These are phyloP conservation scores for Jordanella pulchra DNA, from an alignment of 2,797 vertebrate species.

Conservation along the genomic window DNA sequence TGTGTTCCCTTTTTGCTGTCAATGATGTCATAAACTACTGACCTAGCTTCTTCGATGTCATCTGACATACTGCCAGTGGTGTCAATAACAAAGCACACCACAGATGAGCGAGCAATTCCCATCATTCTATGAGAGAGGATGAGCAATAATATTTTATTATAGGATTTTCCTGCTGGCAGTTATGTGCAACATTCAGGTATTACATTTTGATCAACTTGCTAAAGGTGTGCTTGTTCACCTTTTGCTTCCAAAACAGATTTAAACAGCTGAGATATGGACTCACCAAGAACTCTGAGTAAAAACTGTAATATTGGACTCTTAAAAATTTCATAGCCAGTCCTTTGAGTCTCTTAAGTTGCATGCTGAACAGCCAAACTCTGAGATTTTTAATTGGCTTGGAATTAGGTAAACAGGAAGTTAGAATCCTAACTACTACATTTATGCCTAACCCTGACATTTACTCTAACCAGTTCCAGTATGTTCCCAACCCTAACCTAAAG, in stretches of 20 bases:
- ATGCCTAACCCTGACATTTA: too few species aligned
- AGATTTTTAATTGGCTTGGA: neutral
- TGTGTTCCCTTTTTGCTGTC: conserved; percentile 77
- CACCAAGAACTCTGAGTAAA: neutral
- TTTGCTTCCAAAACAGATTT: neutral
- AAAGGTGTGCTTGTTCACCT: neutral
- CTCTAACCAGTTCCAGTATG: too few species aligned
- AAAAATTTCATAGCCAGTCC: neutral
- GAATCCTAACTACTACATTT: neutral
- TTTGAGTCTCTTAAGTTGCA: neutral
- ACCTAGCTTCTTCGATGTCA: conserved; percentile 68
- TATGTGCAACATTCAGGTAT: neutral
- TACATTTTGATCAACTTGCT: neutral
- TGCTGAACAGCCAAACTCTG: neutral
- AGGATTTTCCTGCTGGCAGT: neutral
- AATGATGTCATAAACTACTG: conserved; percentile 63
- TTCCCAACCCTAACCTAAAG: too few species aligned
- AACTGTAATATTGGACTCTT: neutral
- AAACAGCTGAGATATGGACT: neutral
- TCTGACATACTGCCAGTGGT: conserved; percentile 79
- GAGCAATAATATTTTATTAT: neutral
- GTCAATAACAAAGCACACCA: conserved; percentile 80
- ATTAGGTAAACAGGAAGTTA: neutral
- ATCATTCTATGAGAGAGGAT: conserved; percentile 67
- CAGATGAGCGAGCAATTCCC: conserved; percentile 75